phyloP scores from a whole-genome alignment of 1,140 invertebrate species.

The Magallana angulata region DNA sequence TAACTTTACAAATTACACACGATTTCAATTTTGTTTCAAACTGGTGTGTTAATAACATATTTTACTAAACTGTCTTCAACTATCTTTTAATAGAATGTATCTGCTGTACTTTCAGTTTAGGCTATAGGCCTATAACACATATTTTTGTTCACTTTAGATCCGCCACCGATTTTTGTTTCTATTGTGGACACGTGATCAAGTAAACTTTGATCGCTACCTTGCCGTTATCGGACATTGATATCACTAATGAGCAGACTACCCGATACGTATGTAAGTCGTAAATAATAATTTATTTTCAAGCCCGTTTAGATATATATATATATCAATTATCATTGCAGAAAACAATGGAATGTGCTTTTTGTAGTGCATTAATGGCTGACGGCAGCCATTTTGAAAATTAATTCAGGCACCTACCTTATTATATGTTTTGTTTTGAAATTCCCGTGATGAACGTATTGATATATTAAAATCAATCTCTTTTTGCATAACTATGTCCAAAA shows the following conservation, averaged over 20 bases:
- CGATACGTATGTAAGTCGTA: slow-evolving; percentile 3
- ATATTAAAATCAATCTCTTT: slow-evolving; percentile 25
- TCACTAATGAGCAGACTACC: neutral
- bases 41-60: too few relatives aligned
- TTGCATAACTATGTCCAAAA: slow-evolving; percentile 27
- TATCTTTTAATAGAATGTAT: too few relatives aligned
- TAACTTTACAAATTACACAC: too few relatives aligned
- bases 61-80: too few relatives aligned
- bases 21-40: too few relatives aligned
- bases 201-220: neutral
- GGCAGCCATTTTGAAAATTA: slow-evolving; percentile 16
- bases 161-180: slow-evolving; percentile 12
- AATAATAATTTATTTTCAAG: neutral
- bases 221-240: neutral
- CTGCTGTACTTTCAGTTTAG: too few relatives aligned
- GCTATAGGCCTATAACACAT: too few relatives aligned
- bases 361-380: neutral
- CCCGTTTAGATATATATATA: neutral
- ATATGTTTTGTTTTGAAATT: slow-evolving; percentile 21
- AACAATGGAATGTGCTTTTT: too few relatives aligned
- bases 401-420: neutral
- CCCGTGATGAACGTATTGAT: slow-evolving; percentile 28
- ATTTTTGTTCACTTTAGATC: neutral
- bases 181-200: slow-evolving; percentile 10
- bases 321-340: too few relatives aligned